Evolutionary conservation across 1,140 invertebrate species (phyloP).

Genomic region (Pseudobourletiella spinata): DNA sequence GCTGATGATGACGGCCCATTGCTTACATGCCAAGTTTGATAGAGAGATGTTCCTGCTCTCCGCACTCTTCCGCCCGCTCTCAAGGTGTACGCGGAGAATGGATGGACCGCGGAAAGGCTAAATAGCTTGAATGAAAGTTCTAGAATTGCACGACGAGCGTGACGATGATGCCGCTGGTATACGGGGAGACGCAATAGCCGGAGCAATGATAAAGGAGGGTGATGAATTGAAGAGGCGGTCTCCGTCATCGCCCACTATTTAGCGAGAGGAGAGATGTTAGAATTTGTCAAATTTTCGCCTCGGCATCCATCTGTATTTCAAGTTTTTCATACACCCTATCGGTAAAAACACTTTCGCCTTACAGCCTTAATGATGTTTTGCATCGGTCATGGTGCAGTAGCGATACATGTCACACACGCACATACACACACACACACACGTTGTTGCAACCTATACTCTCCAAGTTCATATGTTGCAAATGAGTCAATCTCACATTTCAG

Average conservation of each 20-base stretch:
- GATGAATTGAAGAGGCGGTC: neutral
- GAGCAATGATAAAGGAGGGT: neutral
- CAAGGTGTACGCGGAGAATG: too few relatives aligned
- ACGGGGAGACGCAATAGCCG: neutral
- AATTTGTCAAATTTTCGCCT: conserved; percentile 9
- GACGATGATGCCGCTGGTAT: neutral
- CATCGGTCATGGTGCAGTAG: neutral
- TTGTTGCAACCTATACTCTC: neutral
- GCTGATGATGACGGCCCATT: too few relatives aligned
- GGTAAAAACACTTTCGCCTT: neutral
- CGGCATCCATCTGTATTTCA: neutral
- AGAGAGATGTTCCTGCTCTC: too few relatives aligned
- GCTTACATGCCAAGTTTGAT: too few relatives aligned
- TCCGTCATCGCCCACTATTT: neutral
- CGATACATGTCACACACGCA: neutral
- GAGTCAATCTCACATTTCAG: too few relatives aligned
- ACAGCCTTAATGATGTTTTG: neutral
- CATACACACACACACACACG: neutral
- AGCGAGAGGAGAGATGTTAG: neutral
- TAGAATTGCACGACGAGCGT: neutral
- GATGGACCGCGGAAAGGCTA: neutral
- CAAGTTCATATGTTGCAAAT: neutral
- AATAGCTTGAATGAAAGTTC: neutral
- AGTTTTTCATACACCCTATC: neutral
- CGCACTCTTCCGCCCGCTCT: too few relatives aligned